Conservation (phyloP, 2,888 invertebrate species). For the Hyposoter dolosus region DNA sequence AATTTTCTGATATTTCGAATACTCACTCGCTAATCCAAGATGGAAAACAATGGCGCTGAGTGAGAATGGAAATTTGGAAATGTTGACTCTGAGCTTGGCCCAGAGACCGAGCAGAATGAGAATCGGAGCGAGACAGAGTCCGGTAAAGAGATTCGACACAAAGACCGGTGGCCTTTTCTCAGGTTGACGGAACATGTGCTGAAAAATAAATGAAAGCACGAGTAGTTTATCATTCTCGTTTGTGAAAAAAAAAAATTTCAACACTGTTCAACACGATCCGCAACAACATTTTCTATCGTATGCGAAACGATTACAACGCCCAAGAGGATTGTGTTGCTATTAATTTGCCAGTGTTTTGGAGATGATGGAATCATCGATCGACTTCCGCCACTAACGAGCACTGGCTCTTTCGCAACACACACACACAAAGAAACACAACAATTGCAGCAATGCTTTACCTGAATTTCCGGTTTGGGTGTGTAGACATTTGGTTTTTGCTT, state of each 20-base stretch:
- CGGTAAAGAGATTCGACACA: slow-evolving; percentile 96
- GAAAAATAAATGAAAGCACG: slow-evolving; percentile 69
- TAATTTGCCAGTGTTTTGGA: slow-evolving; percentile 84
- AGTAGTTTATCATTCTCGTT: neutral
- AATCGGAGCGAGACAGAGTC: slow-evolving; percentile 92
- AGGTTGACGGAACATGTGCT: slow-evolving; percentile 96
- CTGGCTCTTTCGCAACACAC: slow-evolving; percentile 74
- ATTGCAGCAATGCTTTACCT: slow-evolving; percentile 82
- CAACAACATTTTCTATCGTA: slow-evolving; percentile 11
- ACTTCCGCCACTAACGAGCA: slow-evolving; percentile 81
- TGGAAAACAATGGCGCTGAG: slow-evolving; percentile 96
- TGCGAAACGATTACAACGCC: slow-evolving; percentile 14
- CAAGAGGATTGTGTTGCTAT: slow-evolving; percentile 63
- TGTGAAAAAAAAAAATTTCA: slow-evolving; percentile 8
- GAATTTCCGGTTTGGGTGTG: slow-evolving; percentile 87
- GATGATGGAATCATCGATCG: slow-evolving; percentile 76
- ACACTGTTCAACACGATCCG: slow-evolving; percentile 57
- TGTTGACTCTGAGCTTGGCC: slow-evolving; percentile 94
- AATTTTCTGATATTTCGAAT: neutral
- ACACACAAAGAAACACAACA: neutral
- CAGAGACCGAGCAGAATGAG: slow-evolving; percentile 94
- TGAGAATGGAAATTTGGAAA: slow-evolving; percentile 92
- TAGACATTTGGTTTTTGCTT: slow-evolving; percentile 82
- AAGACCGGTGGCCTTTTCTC: slow-evolving; percentile 95
- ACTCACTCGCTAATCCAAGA: slow-evolving; percentile 92